Evolutionary conservation across 2,888 invertebrate species (phyloP), one percentile per base, ranked within the genome.

Genomic region (Dryobotodes eremita): DNA sequence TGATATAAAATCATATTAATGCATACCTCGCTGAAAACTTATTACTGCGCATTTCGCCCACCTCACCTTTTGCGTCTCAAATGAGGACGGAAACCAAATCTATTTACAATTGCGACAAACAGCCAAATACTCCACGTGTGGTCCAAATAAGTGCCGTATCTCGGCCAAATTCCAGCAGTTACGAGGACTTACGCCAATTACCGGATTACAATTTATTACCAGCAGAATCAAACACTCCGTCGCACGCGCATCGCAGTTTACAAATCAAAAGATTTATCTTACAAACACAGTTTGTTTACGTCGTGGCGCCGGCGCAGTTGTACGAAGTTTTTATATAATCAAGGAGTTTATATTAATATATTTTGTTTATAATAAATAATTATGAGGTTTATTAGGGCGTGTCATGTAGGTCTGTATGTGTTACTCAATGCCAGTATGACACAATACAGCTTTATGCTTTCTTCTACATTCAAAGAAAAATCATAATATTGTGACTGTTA

Each of bases 221-320:
- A 55, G 23, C 72, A 57, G 66, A 87, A 82, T 84, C 86, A 86
- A 86, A 88, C 82, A 87, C 76, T 83, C 78, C 68, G 77, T 87
- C 79, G 71, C 79, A 65, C 66, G 77, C 55, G 57, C 73, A 85
- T 70, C 80, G 62, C 76, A 85, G 90, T 85, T 89, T 87, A 86
- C 88, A 83, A 86, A 90, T 86, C 84, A 80, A 74, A 81, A 84
- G 87, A 89, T 90, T 90, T 89, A 89, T 90, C 78, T 88, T 71
- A 76, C 80, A 82, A 81, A 84, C 78, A 80, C 74, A 79, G 79
- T 86, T 85, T 89, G 86, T 89, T 90, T 89, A 88, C 76, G 65
- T 46, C 71, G 79, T 68, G 90, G 89, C 90, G 85, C 89, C 87
- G 77, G 42, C 64, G 78, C 26, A 77, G 77, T 79, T 82, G 36